A percentile compares a stretch with the other conserved stretches of the same genome.
These are phyloP conservation scores for Tiphia femorata DNA, from an alignment of 2,888 invertebrate genomes.

Conservation along the genomic window DNA sequence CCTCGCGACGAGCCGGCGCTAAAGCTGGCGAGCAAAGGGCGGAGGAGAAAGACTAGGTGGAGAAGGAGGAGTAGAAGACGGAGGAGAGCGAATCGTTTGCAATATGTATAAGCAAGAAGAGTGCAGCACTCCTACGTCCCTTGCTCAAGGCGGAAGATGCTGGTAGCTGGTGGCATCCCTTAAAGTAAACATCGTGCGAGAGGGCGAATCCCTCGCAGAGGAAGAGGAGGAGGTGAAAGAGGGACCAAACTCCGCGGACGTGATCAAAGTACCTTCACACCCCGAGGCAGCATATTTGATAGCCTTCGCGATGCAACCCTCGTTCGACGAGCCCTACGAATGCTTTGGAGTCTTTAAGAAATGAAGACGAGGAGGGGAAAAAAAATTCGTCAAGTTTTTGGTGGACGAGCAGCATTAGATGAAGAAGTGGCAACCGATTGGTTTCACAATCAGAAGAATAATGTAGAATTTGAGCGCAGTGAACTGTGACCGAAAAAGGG, in stretches of 20 bases:
- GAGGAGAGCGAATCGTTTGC: conserved; percentile 22
- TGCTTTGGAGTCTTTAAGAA: too few relatives aligned
- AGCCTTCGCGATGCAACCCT: conserved; percentile 38
- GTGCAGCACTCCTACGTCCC: conserved; percentile 23
- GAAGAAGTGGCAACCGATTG: too few relatives aligned
- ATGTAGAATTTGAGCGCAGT: too few relatives aligned
- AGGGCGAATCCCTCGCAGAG: too few relatives aligned
- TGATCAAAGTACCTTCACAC: conserved; percentile 66
- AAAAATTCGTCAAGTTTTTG: too few relatives aligned
- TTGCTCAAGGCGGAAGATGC: conserved; percentile 44
- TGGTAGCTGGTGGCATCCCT: conserved; percentile 58
- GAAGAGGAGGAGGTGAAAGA: conserved; percentile 28
- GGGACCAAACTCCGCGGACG: conserved; percentile 50
- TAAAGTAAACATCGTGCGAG: conserved; percentile 56
- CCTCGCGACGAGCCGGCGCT: neutral
- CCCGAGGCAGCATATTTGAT: conserved; percentile 64
- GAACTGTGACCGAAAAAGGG: too few relatives aligned
- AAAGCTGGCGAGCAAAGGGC: neutral
- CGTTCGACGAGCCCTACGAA: too few relatives aligned
- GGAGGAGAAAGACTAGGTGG: neutral
- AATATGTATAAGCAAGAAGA: conserved; percentile 36
- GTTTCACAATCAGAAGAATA: too few relatives aligned
- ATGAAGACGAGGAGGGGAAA: too few relatives aligned
- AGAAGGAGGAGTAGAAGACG: neutral
- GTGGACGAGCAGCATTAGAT: too few relatives aligned